phyloP scores from a whole-genome alignment of 2,113 vertebrate genomes.

The Casuarius casuarius region DNA sequence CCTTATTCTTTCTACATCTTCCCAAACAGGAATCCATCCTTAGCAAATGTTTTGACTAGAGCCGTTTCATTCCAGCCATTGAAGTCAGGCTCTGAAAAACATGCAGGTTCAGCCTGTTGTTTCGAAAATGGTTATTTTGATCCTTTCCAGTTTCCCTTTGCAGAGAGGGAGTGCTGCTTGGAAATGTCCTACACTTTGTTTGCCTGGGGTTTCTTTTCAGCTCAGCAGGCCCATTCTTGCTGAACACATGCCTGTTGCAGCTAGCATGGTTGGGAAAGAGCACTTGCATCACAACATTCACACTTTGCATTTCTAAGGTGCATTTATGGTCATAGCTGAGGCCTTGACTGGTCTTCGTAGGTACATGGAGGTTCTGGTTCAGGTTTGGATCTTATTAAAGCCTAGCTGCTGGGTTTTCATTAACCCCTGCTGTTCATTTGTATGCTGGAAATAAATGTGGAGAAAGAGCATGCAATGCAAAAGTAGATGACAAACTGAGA shows the following conservation, averaged over 20 bases:
- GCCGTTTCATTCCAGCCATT: background rate
- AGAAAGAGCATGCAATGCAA: background rate
- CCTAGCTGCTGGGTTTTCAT: background rate
- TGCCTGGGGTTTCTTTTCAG: background rate
- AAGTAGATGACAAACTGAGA: background rate
- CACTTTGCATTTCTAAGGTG: background rate
- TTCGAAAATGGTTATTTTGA: background rate
- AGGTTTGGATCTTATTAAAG: background rate
- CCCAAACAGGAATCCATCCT: background rate
- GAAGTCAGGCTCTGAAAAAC: background rate
- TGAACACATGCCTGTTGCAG: background rate
- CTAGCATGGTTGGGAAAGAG: background rate
- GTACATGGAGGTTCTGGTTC: background rate
- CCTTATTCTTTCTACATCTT: background rate
- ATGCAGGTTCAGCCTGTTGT: background rate
- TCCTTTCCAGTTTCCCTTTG: background rate
- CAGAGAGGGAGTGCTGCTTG: background rate
- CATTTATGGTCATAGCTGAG: background rate
- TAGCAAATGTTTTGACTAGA: background rate
- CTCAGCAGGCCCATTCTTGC: background rate
- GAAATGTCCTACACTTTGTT: background rate
- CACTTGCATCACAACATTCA: background rate
- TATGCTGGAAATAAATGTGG: background rate
- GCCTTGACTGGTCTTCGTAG: background rate
- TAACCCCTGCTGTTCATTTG: background rate